A percentile compares a stretch with the other conserved stretches of the same genome.
Evolutionary conservation across 2,797 vertebrate genomes (phyloP).

Genomic region (Falco cherrug): DNA sequence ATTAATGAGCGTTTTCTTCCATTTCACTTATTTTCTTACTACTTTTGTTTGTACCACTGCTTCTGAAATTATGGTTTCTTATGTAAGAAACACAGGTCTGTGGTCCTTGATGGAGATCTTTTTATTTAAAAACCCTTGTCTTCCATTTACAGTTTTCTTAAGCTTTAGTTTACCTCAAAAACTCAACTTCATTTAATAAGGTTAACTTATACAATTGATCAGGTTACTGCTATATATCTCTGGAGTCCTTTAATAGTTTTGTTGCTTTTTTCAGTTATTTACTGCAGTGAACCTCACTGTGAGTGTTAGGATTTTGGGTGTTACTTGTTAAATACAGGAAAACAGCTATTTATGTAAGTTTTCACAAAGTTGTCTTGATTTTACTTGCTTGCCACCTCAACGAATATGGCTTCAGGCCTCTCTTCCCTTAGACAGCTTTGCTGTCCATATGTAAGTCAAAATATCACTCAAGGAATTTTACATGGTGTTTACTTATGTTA

Average conservation of each 20-base stretch:
- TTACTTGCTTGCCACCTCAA: background rate
- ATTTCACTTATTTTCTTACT: background rate
- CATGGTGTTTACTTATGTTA: background rate
- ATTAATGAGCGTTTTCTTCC: background rate
- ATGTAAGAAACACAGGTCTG: background rate
- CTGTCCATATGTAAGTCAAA: background rate
- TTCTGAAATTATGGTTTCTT: background rate
- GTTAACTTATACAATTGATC: background rate
- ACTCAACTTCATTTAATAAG: background rate
- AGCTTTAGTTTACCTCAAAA: background rate
- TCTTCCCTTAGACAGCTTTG: background rate
- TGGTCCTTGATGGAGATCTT: background rate
- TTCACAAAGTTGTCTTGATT: background rate
- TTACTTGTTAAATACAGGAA: background rate
- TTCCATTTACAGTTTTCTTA: background rate
- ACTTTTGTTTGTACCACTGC: background rate
- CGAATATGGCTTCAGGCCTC: background rate
- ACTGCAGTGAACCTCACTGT: background rate
- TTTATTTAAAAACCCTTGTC: background rate
- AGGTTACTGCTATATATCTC: background rate
- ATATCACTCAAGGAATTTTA: background rate
- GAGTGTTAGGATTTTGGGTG: background rate
- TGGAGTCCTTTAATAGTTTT: background rate
- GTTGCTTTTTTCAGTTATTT: background rate
- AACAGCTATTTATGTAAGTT: background rate